Base-by-base conservation (phyloP, 2,113 vertebrate species). In the Cyprinus carpio region DNA sequence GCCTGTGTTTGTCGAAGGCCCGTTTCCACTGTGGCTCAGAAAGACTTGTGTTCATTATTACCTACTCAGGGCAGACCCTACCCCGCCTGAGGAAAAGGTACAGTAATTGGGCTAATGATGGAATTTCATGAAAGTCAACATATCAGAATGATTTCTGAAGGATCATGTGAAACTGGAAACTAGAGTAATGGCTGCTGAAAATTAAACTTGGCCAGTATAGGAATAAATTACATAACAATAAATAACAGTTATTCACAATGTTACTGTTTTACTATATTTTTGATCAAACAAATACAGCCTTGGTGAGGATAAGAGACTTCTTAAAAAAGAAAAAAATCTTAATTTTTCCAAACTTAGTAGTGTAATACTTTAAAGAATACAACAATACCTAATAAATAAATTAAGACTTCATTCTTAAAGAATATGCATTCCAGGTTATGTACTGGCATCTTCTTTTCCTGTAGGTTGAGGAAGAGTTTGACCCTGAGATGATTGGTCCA, bases 1-100 rank as follows among this genome's bases (percentile, higher is more conserved):
- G 64, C 97, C 97, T 0, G 86, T 98, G 84, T 96, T 96, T 5
- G 96, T 98, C 0, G 97, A 98, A 89, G 97, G 97, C 0, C 97
- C 97, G 0, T 97, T 96, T 86, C 95, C 94, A 0, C 91, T 98
- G 83, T 98, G 97, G 96, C 94, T 98, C 12, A 95, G 91, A 20
- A 90, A 91, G 65, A 96, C 91, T 0, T 96, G 94, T 46, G 92
- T 97, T 8, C 87, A 94, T 64, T 98, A 98, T 91, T 97, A 97
- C 20, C 64, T 97, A 51, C 94, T 98, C 58, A 91, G 96, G 81
- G 96, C 96, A 0, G 96, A 98, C 85, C 93, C 94, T 11, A 60
- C 88, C 0, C 94, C 95, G 0, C 92, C 88, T 0, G 89, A 94
- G 0, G 91, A 96, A 65, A 89, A 91, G 96, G 96, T 97, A 77